Evolutionary conservation across 30 jellyfish, hydroid and myxozoan genomes (phyloP).

Genomic region (Pseudorhiza aurosa): DNA sequence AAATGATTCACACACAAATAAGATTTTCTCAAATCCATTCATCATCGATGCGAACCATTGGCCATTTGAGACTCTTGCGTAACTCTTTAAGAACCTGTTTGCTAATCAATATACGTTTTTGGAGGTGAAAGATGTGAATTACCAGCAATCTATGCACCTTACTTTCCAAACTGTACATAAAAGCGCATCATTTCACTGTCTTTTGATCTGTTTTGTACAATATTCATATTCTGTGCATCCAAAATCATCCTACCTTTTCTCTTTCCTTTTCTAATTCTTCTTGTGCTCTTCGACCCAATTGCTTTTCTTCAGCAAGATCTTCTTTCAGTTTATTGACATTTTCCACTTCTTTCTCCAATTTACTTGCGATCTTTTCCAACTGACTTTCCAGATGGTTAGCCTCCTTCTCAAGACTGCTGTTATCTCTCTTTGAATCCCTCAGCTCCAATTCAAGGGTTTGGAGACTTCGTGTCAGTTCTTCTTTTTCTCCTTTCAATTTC

Average conservation of each 20-base stretch:
- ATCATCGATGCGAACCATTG: too few relatives aligned
- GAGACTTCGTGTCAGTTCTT: slow-evolving; percentile 49
- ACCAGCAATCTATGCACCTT: too few relatives aligned
- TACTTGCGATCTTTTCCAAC: slow-evolving; percentile 61
- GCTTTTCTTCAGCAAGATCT: slow-evolving; percentile 57
- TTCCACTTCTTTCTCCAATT: slow-evolving; percentile 68
- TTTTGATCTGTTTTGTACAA: too few relatives aligned
- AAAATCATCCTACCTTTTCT: slow-evolving; percentile 63
- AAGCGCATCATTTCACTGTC: too few relatives aligned
- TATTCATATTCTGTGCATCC: too few relatives aligned
- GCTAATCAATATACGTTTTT: too few relatives aligned
- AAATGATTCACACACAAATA: too few relatives aligned
- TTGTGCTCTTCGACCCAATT: slow-evolving; percentile 11
- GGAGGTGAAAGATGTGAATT: too few relatives aligned
- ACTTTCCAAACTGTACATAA: too few relatives aligned
- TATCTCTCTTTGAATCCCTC: slow-evolving; percentile 68
- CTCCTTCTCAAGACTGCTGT: slow-evolving; percentile 57
- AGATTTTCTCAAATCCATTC: too few relatives aligned
- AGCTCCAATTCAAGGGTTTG: slow-evolving; percentile 54
- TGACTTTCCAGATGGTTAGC: slow-evolving; percentile 60
- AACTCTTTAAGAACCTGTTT: too few relatives aligned
- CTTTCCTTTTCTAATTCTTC: slow-evolving; percentile 59
- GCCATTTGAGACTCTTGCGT: too few relatives aligned
- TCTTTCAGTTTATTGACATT: slow-evolving; percentile 46
- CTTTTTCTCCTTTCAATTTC: slow-evolving; percentile 57